phyloP scores from a whole-genome alignment of 2,113 vertebrate genomes.

The Alethe diademata region DNA sequence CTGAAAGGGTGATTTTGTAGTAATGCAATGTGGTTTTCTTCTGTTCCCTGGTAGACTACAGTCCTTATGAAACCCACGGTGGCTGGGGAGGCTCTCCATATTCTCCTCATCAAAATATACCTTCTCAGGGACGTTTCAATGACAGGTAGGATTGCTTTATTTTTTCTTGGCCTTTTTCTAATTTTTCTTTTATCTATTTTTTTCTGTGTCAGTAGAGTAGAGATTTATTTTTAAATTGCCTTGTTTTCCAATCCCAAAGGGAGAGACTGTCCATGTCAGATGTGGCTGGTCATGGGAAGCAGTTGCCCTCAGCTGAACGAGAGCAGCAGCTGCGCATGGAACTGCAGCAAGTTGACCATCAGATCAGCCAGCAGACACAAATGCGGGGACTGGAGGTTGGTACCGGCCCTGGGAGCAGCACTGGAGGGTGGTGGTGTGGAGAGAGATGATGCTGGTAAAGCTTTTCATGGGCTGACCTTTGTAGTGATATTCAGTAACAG shows the following conservation, averaged over 20 bases:
- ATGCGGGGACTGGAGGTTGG: constrained; percentile 88
- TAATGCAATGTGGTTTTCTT: neutral
- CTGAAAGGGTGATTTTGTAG: neutral
- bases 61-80: constrained; percentile 84
- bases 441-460: neutral
- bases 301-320: constrained; percentile 82
- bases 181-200: neutral
- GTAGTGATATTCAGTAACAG: neutral
- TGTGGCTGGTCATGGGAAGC: constrained; percentile 75
- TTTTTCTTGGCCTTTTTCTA: neutral
- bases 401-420: neutral
- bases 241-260: constrained; percentile 42
- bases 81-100: constrained; percentile 88
- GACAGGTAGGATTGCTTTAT: constrained; percentile 80
- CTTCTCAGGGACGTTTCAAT: constrained; percentile 93
- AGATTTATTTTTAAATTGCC: neutral
- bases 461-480: neutral
- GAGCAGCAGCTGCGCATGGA: constrained; percentile 96
- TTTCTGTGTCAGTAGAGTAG: neutral
- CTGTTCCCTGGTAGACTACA: constrained; percentile 79
- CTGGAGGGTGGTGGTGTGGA: neutral
- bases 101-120: constrained; percentile 84
- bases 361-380: constrained; percentile 96
- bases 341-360: constrained; percentile 95
- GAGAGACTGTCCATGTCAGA: constrained; percentile 75